Evolutionary conservation across 2,113 vertebrate species (phyloP), one percentile per base, ranked within the genome.

Genomic region (Percopsis transmontana): DNA sequence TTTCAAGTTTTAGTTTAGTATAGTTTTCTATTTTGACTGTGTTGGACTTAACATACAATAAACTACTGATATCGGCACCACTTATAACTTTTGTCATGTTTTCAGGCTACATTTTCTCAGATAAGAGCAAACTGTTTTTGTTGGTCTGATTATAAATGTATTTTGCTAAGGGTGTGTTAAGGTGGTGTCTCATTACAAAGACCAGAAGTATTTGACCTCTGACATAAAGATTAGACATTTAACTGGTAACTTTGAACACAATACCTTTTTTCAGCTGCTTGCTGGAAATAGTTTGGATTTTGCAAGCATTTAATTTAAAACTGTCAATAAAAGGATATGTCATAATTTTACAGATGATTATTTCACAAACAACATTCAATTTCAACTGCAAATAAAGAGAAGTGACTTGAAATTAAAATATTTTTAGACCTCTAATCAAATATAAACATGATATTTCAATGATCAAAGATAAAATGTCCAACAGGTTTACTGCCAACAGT

Each of bases 31-130:
- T 95, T 95, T 93, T 96, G 92, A 95, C 95, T 98, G 95, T 98
- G 94, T 97, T 95, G 93, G 93, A 95, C 90, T 95, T 94, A 96
- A 95, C 94, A 94, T 95, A 95, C 93, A 97, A 98, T 96, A 98
- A 98, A 98, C 95, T 97, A 98, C 96, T 97, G 96, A 98, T 96
- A 95, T 96, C 94, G 96, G 94, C 94, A 94, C 91, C 89, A 90
- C 89, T 93, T 88, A 92, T 78, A 85, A 81, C 72, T 78, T 93
- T 94, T 84, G 90, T 91, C 90, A 51, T 91, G 83, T 83, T 85
- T 90, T 70, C 76, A 79, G 66, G 68, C 72, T 54, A 2, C 8
- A 18, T 40, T 48, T 48, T 48, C n/a, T 41, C 12, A 38, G 5
- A 19, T 16, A 1, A 8, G 27, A 21, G 8, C 20, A 53, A 23